Base-by-base conservation (phyloP, 2,888 invertebrate species). In the Cantharis rufa region DNA sequence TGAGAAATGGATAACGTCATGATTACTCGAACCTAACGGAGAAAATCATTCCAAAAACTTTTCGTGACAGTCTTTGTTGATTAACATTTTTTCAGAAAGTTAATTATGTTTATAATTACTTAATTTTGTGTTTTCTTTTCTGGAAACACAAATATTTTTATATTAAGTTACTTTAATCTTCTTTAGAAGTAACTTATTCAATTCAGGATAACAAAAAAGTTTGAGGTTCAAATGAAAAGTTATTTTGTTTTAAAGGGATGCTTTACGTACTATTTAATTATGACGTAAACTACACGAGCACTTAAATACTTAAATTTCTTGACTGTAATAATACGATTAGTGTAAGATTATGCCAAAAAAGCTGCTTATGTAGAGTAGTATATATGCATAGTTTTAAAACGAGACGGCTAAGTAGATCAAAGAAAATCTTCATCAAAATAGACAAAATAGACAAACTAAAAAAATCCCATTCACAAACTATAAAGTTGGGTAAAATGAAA, bases 1-100 rank as follows among this genome's bases (percentile, higher is more conserved):
- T 66, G 64, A 24, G 64, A 66, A 66, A 66, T 66, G 64, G 64
- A 66, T 66, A 66, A 66, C 64, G 64, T 66, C 64, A 66, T 66
- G 64, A 66, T 66, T 66, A 66, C 21, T 66, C 64, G n/a, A 21
- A 66, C 21, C 21, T 66, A 66, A 66, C n/a, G 11, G n/a, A 66
- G 64, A 24, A 48, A n/a, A 66, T 66, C 64, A 66, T 66, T 66
- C 64, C 18, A 66, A 66, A 66, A 66, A 18, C 21, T 66, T 66
- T 66, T n/a, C 64, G 7, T 24, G 64, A 66, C 64, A 21, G 64
- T 24, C n/a, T 66, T 66, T 66, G 21, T 66, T 66, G 64, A 66
- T 66, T 66, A 66, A 66, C 64, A 66, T 15, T 66, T 66, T 66
- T 66, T 66, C 15, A 11, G 7, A n/a, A 48, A 48, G n/a, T 48